A percentile compares a stretch with the other conserved stretches of the same genome.
Evolutionary conservation across 2,113 vertebrate species (phyloP).

Genomic region (Thomomys bottae): DNA sequence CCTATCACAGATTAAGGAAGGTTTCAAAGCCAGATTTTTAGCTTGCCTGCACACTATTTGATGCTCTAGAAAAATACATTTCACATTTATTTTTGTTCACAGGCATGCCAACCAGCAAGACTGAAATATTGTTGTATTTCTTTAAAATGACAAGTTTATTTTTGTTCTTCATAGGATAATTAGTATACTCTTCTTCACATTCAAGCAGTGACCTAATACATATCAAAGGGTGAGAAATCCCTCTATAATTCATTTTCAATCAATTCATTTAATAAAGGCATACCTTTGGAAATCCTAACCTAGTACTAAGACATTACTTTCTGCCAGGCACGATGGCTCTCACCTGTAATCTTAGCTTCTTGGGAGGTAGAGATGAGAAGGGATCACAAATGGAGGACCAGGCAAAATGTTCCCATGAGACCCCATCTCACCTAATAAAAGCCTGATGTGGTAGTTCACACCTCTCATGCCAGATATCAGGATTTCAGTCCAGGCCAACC

Average conservation of each 20-base stretch:
- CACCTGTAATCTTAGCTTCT: too few relatives aligned
- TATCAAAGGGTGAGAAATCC: background rate
- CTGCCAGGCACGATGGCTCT: too few relatives aligned
- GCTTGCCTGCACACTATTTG: slow-evolving; percentile 51
- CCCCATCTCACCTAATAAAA: too few relatives aligned
- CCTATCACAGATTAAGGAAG: slow-evolving; percentile 69
- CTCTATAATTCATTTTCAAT: slow-evolving; percentile 42
- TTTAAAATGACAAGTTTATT: background rate
- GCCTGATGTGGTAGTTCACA: too few relatives aligned
- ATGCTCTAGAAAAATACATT: background rate
- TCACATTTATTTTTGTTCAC: background rate
- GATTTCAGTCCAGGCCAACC: too few relatives aligned
- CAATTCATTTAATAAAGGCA: slow-evolving; percentile 40
- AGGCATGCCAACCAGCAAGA: background rate
- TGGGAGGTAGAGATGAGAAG: too few relatives aligned
- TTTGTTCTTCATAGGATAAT: slow-evolving; percentile 8
- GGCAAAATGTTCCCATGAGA: too few relatives aligned
- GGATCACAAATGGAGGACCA: too few relatives aligned
- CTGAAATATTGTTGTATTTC: background rate
- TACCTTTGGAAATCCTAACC: slow-evolving; percentile 47
- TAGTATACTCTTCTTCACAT: background rate
- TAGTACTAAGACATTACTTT: background rate
- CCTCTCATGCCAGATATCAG: too few relatives aligned
- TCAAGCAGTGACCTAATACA: background rate
- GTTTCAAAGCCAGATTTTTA: slow-evolving; percentile 60